A percentile compares a stretch with the other conserved stretches of the same genome.
Evolutionary conservation across 2,888 invertebrate species (phyloP).

Genomic region (Crematogaster levior): DNA sequence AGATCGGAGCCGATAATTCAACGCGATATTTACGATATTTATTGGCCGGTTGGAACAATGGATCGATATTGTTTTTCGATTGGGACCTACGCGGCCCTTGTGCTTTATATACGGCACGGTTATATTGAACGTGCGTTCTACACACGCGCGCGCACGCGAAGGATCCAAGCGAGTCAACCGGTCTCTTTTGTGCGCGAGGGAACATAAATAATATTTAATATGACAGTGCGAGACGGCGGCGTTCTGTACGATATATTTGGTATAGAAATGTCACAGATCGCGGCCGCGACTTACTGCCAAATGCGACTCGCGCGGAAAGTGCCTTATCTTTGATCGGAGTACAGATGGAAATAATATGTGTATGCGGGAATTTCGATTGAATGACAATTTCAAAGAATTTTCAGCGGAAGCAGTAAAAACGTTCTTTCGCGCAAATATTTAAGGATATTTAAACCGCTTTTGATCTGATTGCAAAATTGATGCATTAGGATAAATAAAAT

Average conservation of each 20-base stretch:
- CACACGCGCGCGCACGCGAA: constrained; percentile 16
- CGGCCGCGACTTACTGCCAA: constrained; percentile 78
- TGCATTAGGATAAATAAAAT: neutral
- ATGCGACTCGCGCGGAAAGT: constrained; percentile 36
- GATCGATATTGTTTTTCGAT: constrained; percentile 86
- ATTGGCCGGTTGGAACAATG: constrained; percentile 83
- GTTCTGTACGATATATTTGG: constrained; percentile 85
- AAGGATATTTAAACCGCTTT: neutral
- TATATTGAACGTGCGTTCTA: constrained; percentile 52
- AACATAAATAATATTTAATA: constrained; percentile 86
- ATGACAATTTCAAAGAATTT: neutral
- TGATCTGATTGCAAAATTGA: neutral
- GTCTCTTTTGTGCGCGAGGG: constrained; percentile 75
- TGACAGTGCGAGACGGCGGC: constrained; percentile 81
- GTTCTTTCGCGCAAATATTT: neutral
- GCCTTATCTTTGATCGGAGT: constrained; percentile 45
- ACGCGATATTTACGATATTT: constrained; percentile 84
- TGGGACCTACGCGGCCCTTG: constrained; percentile 70
- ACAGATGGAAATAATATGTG: constrained; percentile 27
- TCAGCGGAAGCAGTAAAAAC: neutral
- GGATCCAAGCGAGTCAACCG: constrained; percentile 57
- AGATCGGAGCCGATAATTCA: constrained; percentile 76
- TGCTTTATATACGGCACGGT: constrained; percentile 50
- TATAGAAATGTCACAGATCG: constrained; percentile 85
- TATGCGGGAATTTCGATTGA: neutral